Evolutionary conservation across 2,888 invertebrate species (phyloP).

Genomic region (Pteria penguin): DNA sequence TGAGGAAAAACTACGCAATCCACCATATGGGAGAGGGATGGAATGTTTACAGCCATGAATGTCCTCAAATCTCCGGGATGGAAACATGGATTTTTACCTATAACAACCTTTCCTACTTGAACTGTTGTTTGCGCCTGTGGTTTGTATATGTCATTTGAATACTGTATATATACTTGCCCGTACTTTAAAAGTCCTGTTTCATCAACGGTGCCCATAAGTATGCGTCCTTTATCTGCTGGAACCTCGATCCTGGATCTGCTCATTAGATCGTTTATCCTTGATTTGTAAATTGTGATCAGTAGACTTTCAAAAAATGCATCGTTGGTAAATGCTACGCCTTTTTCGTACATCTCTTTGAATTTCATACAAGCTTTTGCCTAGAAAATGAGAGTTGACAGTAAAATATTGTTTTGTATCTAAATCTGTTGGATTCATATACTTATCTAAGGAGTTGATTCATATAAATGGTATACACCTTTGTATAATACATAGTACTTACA

Average conservation of each 20-base stretch:
- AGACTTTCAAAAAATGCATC: slow-evolving; percentile 27
- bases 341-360: background rate
- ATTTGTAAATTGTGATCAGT: slow-evolving; percentile 28
- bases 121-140: slow-evolving; percentile 41
- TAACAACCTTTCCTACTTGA: slow-evolving; percentile 69
- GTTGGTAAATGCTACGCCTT: slow-evolving; percentile 13
- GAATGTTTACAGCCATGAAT: slow-evolving; percentile 66
- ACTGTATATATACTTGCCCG: slow-evolving; percentile 72
- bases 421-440: no score
- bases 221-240: slow-evolving; percentile 6
- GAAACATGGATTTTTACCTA: slow-evolving; percentile 80
- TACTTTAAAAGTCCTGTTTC: slow-evolving; percentile 72
- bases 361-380: slow-evolving; percentile 6
- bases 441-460: no score
- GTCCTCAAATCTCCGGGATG: slow-evolving; percentile 79
- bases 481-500: no score
- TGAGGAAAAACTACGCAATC: slow-evolving; percentile 80
- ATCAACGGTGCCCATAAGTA: slow-evolving; percentile 72
- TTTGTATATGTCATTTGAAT: slow-evolving; percentile 40
- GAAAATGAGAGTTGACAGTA: no score
- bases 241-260: slow-evolving; percentile 12
- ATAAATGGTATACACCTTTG: no score
- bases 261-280: slow-evolving; percentile 14
- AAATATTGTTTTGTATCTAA: no score
- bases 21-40: slow-evolving; percentile 64